These are phyloP conservation scores for Petrolisthes cinctipes DNA, from an alignment of 2,888 invertebrate genomes.

Conservation along the genomic window DNA sequence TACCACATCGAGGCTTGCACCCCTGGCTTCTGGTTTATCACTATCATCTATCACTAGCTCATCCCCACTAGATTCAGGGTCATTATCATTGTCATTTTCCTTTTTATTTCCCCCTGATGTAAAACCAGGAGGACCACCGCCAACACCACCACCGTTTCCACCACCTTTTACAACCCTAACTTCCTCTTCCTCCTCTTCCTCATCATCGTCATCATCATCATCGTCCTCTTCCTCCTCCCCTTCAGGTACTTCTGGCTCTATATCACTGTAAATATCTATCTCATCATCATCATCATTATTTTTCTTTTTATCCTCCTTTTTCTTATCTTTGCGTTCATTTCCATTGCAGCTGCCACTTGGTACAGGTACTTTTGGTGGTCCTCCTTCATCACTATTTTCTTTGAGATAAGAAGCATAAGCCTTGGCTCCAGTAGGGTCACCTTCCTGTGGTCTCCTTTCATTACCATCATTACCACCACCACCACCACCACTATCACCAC, in stretches of 20 bases:
- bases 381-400: slow-evolving; percentile 41
- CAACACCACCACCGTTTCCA: slow-evolving; percentile 19
- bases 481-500: slow-evolving; percentile 20
- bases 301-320: slow-evolving; percentile 56
- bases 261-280: slow-evolving; percentile 77
- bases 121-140: slow-evolving; percentile 6
- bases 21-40: slow-evolving; percentile 48
- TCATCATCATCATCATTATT: slow-evolving; percentile 69
- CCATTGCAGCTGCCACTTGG: slow-evolving; percentile 65
- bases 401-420: slow-evolving; percentile 48
- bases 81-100: slow-evolving; percentile 64
- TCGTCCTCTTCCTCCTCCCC: slow-evolving; percentile 49
- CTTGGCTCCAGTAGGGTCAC: slow-evolving; percentile 55
- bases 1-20: slow-evolving; percentile 9
- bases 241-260: slow-evolving; percentile 70
- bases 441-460: slow-evolving; percentile 7
- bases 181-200: slow-evolving; percentile 42
- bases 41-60: slow-evolving; percentile 66
- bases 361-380: slow-evolving; percentile 27
- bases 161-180: not conserved
- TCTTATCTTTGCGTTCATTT: slow-evolving; percentile 63
- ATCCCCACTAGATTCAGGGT: slow-evolving; percentile 66
- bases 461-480: slow-evolving; percentile 26
- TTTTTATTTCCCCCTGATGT: slow-evolving; percentile 48
- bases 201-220: slow-evolving; percentile 49